Evolutionary conservation across 2,888 invertebrate species (phyloP).

Genomic region (Mimachlamys varia): DNA sequence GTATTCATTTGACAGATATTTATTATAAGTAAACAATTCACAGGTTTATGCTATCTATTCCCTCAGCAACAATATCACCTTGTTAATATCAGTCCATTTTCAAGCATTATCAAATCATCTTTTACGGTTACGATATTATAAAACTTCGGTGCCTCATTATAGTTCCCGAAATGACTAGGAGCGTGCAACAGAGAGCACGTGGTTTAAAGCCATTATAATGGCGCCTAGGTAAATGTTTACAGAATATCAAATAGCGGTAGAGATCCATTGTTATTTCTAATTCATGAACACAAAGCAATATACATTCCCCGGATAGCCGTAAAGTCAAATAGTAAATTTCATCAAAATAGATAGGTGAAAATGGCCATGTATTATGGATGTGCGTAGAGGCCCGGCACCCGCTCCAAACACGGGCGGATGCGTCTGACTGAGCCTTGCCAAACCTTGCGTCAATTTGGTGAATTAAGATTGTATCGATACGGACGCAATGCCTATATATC

Average conservation of each 20-base stretch:
- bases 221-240: background rate
- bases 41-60: too few relatives aligned
- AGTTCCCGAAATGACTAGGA: background rate
- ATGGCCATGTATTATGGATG: background rate
- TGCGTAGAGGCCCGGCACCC: background rate
- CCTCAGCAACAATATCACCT: background rate
- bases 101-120: background rate
- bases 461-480: background rate
- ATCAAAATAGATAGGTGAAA: background rate
- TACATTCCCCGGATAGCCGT: background rate
- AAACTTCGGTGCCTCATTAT: background rate
- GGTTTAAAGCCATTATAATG: background rate
- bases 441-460: conserved; percentile 28
- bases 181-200: background rate
- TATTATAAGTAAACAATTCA: too few relatives aligned
- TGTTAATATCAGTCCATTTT: background rate
- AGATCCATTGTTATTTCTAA: background rate
- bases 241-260: background rate
- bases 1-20: too few relatives aligned
- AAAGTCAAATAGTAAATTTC: background rate
- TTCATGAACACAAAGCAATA: background rate
- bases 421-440: background rate
- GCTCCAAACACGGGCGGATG: background rate
- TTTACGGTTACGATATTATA: background rate
- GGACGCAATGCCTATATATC: conserved; percentile 6